Percentiles rank a stretch among this genome's conserved stretches.
Conservation (phyloP, 2,113 vertebrate species). For the Microtus ochrogaster region DNA sequence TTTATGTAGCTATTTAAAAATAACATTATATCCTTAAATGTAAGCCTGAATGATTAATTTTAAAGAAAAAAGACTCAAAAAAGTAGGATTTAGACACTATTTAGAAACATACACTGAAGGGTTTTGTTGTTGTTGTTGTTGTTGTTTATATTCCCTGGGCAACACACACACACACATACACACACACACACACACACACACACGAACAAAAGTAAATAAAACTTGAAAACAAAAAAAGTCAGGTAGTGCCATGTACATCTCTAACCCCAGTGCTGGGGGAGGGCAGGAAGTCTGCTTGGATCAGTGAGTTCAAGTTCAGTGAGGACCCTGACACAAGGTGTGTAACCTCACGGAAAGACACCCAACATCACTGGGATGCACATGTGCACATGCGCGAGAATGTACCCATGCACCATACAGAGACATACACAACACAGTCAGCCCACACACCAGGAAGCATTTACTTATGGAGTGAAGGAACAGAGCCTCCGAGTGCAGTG, state of each 20-base stretch:
- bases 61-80: conserved; percentile 12
- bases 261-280: neutral
- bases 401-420: neutral
- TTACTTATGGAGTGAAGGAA: neutral
- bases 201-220: neutral
- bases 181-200: neutral
- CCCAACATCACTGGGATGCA: neutral
- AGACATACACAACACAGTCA: neutral
- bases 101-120: neutral
- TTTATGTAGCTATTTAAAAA: conserved; percentile 15
- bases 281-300: neutral
- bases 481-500: neutral
- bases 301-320: neutral
- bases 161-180: neutral
- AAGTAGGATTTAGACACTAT: conserved; percentile 18
- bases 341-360: neutral
- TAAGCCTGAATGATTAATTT: neutral
- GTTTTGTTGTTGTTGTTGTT: neutral
- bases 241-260: neutral
- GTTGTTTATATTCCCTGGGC: neutral
- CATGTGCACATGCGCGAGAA: neutral
- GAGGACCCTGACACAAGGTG: neutral
- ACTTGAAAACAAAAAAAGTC: neutral
- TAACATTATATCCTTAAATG: neutral
- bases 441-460: neutral